A percentile compares a stretch with the other conserved stretches of the same genome.
Conservation (phyloP, 2,113 vertebrate species). For the Brienomyrus longianalis region DNA sequence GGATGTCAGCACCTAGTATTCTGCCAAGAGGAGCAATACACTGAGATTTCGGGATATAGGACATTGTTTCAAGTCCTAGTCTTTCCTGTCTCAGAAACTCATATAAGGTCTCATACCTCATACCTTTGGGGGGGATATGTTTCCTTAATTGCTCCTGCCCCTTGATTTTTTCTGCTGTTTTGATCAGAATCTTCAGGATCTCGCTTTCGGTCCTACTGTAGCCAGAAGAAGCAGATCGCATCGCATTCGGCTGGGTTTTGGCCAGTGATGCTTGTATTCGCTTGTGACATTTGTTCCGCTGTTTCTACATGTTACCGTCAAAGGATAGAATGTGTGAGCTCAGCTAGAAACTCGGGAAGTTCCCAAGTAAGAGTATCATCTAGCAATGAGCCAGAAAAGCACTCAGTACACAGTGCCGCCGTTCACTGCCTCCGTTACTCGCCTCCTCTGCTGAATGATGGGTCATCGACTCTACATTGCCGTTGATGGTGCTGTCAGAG, state of each 20-base stretch:
- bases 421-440: background rate
- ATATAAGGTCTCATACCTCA: background rate
- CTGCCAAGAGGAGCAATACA: background rate
- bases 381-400: background rate
- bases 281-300: background rate
- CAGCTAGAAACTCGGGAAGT: background rate
- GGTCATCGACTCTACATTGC: background rate
- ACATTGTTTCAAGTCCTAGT: background rate
- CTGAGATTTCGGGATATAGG: background rate
- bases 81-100: background rate
- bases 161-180: background rate
- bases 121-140: background rate
- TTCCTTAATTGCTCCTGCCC: background rate
- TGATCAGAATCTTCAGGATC: background rate
- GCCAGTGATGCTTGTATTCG: background rate
- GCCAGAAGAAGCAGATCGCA: background rate
- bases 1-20: background rate
- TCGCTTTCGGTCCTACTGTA: background rate
- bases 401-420: background rate
- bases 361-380: background rate
- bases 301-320: background rate
- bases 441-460: background rate
- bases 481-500: background rate
- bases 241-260: background rate
- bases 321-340: background rate